Conservation (phyloP, 2,113 vertebrate genomes). For the Tretioscincus oriximinensis region DNA sequence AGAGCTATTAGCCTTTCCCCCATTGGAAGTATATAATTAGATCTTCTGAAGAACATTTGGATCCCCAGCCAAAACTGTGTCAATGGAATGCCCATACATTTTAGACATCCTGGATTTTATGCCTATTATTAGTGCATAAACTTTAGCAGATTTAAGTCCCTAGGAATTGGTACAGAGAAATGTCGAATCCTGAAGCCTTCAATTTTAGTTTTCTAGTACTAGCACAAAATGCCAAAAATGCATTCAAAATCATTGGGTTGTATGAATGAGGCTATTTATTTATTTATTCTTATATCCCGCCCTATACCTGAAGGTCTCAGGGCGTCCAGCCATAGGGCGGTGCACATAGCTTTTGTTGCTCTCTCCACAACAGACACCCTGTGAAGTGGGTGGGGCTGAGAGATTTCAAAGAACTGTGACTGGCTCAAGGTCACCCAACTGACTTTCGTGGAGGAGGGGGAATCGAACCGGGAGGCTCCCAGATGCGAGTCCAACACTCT, state of each 20-base stretch:
- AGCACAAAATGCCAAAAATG: no score
- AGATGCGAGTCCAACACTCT: no score
- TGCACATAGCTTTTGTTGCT: no score
- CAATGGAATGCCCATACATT: background rate
- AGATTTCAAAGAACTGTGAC: no score
- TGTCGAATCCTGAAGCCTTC: rapidly evolving
- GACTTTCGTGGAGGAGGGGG: no score
- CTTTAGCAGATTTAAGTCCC: background rate
- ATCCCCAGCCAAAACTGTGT: slow-evolving; percentile 10
- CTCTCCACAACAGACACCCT: no score
- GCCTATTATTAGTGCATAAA: background rate
- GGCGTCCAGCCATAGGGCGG: no score
- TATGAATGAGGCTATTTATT: background rate
- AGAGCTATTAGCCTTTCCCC: slow-evolving; percentile 15
- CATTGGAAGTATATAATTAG: background rate
- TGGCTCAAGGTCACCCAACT: no score
- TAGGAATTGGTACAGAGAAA: background rate
- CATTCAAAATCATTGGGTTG: background rate
- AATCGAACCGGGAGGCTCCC: no score
- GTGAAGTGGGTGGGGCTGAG: no score
- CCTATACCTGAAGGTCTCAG: no score
- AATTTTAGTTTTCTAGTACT: background rate
- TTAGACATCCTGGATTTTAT: background rate
- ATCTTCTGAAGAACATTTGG: slow-evolving; percentile 5
- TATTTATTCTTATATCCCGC: no score